Percentiles rank a stretch among this genome's conserved stretches.
phyloP scores from a whole-genome alignment of 2,113 vertebrate species.

The Pedionomus torquatus region DNA sequence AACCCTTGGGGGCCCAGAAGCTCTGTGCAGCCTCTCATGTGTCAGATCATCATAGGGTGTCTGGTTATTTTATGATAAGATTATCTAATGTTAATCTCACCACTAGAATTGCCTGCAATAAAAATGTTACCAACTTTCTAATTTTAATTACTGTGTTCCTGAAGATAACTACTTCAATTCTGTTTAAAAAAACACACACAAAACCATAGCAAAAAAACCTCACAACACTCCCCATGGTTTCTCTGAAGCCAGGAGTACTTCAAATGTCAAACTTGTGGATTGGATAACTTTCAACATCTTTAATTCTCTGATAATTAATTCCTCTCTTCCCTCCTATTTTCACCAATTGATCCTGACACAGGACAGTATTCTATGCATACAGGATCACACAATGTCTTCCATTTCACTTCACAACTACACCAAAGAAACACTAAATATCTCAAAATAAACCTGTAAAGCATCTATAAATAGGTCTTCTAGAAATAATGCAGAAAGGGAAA shows the following conservation, averaged over 20 bases:
- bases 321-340: background rate
- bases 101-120: slow-evolving; percentile 25
- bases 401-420: background rate
- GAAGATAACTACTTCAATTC: slow-evolving; percentile 46
- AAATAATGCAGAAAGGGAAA: background rate
- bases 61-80: slow-evolving; percentile 58
- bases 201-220: background rate
- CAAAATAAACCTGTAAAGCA: background rate
- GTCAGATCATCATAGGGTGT: slow-evolving; percentile 48
- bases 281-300: background rate
- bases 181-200: background rate
- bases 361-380: background rate
- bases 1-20: slow-evolving; percentile 6
- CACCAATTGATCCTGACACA: background rate
- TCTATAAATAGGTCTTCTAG: background rate
- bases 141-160: slow-evolving; percentile 53
- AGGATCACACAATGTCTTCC: background rate
- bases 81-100: slow-evolving; percentile 56
- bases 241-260: slow-evolving; percentile 23
- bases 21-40: slow-evolving; percentile 34
- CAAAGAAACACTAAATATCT: background rate
- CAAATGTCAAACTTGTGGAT: background rate
- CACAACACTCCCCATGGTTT: background rate
- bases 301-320: slow-evolving; percentile 20
- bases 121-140: slow-evolving; percentile 33